Conservation (phyloP, 2,888 invertebrate genomes). For the Phyllotreta striolata region DNA sequence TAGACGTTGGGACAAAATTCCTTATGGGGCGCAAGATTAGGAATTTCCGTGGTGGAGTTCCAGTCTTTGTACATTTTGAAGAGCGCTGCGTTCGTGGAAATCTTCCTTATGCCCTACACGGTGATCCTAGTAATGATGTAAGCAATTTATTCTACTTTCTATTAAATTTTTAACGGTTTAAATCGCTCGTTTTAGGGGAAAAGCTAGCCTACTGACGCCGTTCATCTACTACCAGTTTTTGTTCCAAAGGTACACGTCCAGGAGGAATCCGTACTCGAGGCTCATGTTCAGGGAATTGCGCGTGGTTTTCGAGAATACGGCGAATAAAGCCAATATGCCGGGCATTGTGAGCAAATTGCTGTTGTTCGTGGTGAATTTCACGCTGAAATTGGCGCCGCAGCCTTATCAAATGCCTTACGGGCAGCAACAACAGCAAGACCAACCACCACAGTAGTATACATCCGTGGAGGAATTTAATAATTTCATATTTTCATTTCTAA, state of each 20-base stretch:
- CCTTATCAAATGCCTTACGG: constrained; percentile 57
- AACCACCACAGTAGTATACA: not conserved
- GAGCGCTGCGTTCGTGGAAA: constrained; percentile 92
- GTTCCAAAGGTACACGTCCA: constrained; percentile 88
- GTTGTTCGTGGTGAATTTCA: constrained; percentile 70
- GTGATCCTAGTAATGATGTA: constrained; percentile 85
- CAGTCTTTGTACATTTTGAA: constrained; percentile 91
- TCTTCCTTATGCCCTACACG: constrained; percentile 86
- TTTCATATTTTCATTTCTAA: too few relatives aligned
- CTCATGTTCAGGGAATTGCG: constrained; percentile 91
- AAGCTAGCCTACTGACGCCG: constrained; percentile 88
- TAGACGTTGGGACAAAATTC: constrained; percentile 93
- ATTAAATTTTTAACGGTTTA: not conserved
- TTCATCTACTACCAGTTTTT: constrained; percentile 98
- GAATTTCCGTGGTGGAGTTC: constrained; percentile 88
- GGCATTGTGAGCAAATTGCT: constrained; percentile 68
- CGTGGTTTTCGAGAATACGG: constrained; percentile 72
- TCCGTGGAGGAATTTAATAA: not conserved
- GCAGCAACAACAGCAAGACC: constrained; percentile 36
- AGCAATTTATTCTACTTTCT: constrained; percentile 60
- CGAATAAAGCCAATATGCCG: constrained; percentile 76
- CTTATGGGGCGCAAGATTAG: constrained; percentile 85
- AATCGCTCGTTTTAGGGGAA: constrained; percentile 74
- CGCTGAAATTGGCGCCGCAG: constrained; percentile 81
- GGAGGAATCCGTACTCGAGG: constrained; percentile 95